These are phyloP conservation scores for Paracyprichromis sp. DNA, from an alignment of 2,113 vertebrate genomes.

Conservation along the genomic window DNA sequence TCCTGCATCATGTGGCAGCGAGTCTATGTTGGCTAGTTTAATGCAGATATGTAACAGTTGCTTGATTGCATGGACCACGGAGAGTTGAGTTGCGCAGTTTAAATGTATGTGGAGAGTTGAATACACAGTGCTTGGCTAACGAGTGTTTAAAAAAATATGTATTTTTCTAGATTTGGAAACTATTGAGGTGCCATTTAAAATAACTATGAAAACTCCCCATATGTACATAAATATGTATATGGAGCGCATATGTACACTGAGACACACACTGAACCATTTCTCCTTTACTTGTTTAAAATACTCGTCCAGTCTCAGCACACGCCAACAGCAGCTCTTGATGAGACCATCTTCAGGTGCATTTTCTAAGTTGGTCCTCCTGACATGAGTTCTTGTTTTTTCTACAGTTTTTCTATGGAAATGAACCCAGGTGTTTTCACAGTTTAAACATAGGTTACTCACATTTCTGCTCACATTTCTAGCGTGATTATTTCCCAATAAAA, in stretches of 20 bases:
- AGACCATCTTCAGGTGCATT: conserved; percentile 26
- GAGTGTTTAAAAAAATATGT: conserved; percentile 28
- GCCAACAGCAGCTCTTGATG: conserved; percentile 15
- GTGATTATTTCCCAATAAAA: not conserved
- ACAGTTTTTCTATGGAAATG: conserved; percentile 40
- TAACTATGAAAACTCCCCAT: not conserved
- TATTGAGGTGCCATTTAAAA: conserved; percentile 44
- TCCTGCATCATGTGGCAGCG: not conserved
- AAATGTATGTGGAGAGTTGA: conserved; percentile 7
- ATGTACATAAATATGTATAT: not conserved
- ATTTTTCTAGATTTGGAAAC: conserved; percentile 57
- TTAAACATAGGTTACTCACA: not conserved
- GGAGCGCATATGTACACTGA: not conserved
- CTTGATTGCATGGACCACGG: conserved; percentile 43
- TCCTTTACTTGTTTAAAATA: not conserved
- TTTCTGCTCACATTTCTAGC: not conserved
- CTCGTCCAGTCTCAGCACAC: conserved; percentile 1
- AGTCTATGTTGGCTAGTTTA: not conserved
- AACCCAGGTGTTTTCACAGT: not conserved
- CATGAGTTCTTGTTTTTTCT: conserved; percentile 51
- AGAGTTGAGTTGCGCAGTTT: conserved; percentile 10
- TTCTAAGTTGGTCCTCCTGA: conserved; percentile 20
- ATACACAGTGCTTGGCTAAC: not conserved
- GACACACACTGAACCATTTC: not conserved
- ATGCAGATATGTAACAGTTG: conserved; percentile 9